Evolutionary conservation across 92 coral and sea anemone genomes (phyloP).

Genomic region (Muricea muricata): DNA sequence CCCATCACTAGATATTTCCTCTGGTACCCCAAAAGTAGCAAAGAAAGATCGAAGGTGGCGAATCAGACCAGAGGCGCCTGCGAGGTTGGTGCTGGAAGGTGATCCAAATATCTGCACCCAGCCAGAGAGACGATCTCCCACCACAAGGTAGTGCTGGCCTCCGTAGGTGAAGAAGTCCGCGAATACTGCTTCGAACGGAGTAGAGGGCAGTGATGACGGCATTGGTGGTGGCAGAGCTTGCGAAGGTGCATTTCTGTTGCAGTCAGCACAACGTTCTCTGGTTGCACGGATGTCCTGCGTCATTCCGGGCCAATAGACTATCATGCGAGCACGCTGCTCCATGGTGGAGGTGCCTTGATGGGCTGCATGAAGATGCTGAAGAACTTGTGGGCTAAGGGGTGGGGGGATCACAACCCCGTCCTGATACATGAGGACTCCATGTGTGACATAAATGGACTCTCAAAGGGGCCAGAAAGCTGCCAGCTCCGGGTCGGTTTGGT

Average conservation of each 20-base stretch:
- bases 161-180: neutral
- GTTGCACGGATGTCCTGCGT: conserved; percentile 53
- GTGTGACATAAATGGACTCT: neutral
- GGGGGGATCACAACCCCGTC: conserved; percentile 27
- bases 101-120: too few relatives aligned
- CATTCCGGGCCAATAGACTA: conserved; percentile 4
- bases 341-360: conserved; percentile 22
- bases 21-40: conserved; percentile 47
- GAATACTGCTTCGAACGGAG: neutral
- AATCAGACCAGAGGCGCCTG: neutral
- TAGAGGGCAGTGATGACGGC: neutral
- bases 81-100: conserved; percentile 8
- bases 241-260: conserved; percentile 61
- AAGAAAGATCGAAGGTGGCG: conserved; percentile 7
- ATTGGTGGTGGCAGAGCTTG: conserved; percentile 43
- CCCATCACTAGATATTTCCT: conserved; percentile 33
- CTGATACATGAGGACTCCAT: conserved; percentile 10
- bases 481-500: neutral
- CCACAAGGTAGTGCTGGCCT: conserved; percentile 26
- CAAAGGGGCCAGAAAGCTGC: neutral
- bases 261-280: conserved; percentile 53
- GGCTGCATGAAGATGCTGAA: conserved; percentile 27
- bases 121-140: neutral
- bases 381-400: conserved; percentile 22
- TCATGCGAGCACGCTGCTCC: conserved; percentile 28